Conservation (phyloP, 2,113 vertebrate genomes). For the Poeciliopsis prolifica region DNA sequence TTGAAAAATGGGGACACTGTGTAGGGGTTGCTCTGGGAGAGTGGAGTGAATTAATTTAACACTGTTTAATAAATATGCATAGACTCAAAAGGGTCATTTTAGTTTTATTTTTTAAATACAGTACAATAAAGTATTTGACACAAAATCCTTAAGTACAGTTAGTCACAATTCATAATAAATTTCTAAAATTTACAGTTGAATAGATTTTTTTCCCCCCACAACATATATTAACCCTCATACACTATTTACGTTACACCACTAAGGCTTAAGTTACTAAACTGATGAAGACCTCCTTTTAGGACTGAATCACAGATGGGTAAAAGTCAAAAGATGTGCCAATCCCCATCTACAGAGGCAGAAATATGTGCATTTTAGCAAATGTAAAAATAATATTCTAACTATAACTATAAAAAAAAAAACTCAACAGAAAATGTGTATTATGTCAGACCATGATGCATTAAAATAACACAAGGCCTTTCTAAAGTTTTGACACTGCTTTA, state of each 20-base stretch:
- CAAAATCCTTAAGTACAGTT: neutral
- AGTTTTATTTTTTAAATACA: neutral
- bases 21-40: neutral
- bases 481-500: too few relatives aligned
- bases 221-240: neutral
- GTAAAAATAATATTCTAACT: too few relatives aligned
- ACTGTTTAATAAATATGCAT: neutral
- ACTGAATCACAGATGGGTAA: too few relatives aligned
- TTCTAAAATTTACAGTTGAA: neutral
- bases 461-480: too few relatives aligned
- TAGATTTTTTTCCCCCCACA: too few relatives aligned
- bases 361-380: too few relatives aligned
- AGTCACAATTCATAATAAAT: neutral
- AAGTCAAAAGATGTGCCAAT: too few relatives aligned
- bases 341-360: too few relatives aligned
- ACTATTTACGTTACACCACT: neutral
- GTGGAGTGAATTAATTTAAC: neutral
- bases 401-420: too few relatives aligned
- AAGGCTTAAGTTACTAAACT: neutral
- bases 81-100: neutral
- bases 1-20: slow-evolving; percentile 1
- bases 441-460: too few relatives aligned
- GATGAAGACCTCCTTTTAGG: too few relatives aligned
- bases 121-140: neutral
- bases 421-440: too few relatives aligned